These are phyloP conservation scores for Atractosteus spatula DNA, from an alignment of 2,113 vertebrate genomes.

Conservation along the genomic window DNA sequence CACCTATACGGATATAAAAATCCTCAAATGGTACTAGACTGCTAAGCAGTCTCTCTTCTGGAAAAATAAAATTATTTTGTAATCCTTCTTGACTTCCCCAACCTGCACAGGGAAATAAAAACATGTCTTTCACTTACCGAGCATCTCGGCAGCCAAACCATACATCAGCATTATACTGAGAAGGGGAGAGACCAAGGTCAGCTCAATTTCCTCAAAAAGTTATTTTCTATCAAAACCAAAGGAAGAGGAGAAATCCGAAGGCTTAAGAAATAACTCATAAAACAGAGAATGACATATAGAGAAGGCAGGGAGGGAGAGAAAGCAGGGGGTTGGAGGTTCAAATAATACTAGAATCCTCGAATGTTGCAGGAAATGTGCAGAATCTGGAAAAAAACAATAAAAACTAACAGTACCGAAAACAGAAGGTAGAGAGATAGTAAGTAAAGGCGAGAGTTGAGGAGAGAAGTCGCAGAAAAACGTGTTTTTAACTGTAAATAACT, in stretches of 20 bases:
- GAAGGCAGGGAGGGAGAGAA: background rate
- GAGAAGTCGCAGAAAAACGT: no score
- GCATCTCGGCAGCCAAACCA: slow-evolving; percentile 52
- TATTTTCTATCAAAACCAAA: slow-evolving; percentile 62
- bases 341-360: no score
- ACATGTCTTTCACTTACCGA: slow-evolving; percentile 72
- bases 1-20: no score
- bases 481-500: no score
- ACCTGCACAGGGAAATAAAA: slow-evolving; percentile 68
- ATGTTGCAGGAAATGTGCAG: no score
- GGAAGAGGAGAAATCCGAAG: slow-evolving; percentile 32
- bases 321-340: background rate
- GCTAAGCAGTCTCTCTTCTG: slow-evolving; percentile 4
- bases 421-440: no score
- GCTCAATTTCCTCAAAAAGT: slow-evolving; percentile 66
- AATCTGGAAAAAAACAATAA: no score
- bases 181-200: slow-evolving; percentile 66
- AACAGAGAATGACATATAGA: slow-evolving; percentile 34
- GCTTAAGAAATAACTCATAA: slow-evolving; percentile 22
- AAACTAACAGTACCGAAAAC: no score
- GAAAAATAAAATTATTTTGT: slow-evolving; percentile 64
- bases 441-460: no score
- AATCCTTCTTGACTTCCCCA: slow-evolving; percentile 64
- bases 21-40: no score
- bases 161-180: slow-evolving; percentile 68